Percentiles rank a stretch among this genome's conserved stretches.
Conservation (phyloP, 2,113 vertebrate species). For the Pimephales promelas region DNA sequence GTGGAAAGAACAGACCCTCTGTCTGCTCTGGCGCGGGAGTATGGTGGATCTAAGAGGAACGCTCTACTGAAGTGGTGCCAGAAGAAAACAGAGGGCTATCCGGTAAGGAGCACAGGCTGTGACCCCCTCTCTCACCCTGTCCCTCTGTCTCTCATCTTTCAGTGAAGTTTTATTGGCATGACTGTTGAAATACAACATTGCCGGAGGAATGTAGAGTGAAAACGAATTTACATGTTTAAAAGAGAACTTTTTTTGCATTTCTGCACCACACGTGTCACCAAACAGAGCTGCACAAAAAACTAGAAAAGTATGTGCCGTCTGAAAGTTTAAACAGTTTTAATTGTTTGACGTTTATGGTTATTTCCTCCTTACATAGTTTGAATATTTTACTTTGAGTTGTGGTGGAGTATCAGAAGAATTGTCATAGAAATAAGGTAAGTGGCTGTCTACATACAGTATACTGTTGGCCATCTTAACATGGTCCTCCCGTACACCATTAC, state of each 20-base stretch:
- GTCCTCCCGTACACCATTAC: no score
- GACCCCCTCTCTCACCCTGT: slow-evolving; percentile 43
- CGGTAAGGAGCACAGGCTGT: slow-evolving; percentile 79
- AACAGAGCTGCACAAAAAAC: neutral
- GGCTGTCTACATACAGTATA: neutral
- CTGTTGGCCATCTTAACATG: neutral
- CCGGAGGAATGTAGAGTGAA: slow-evolving; percentile 10
- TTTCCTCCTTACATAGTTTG: neutral
- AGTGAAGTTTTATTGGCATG: neutral
- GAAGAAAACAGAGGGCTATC: slow-evolving; percentile 96
- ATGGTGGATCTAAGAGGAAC: slow-evolving; percentile 96
- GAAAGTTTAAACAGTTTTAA: neutral
- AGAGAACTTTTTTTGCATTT: neutral
- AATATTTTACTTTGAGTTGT: neutral
- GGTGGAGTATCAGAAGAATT: neutral
- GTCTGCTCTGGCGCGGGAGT: slow-evolving; percentile 91
- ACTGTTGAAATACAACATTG: slow-evolving; percentile 30
- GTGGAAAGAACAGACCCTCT: slow-evolving; percentile 96
- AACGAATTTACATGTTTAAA: neutral
- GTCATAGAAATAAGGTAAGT: neutral
- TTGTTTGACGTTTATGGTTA: neutral
- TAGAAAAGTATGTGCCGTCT: neutral
- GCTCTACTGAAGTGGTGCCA: slow-evolving; percentile 98
- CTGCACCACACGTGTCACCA: neutral
- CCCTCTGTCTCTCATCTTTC: neutral